Conservation (phyloP, 2,113 vertebrate genomes). For the Taurulus bubalis region DNA sequence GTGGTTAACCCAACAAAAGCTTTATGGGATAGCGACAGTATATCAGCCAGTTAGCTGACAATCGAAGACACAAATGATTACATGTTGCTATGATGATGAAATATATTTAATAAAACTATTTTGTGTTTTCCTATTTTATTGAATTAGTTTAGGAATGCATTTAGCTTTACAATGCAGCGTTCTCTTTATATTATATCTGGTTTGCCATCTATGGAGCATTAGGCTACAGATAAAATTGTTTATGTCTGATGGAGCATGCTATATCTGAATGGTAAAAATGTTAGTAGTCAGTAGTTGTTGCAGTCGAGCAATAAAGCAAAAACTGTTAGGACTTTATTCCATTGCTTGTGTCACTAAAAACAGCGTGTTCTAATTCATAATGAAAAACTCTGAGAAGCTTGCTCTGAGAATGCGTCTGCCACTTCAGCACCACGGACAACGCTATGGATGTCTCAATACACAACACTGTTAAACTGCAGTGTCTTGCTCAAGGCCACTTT, state of each 20-base stretch:
- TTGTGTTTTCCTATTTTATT: too few relatives aligned
- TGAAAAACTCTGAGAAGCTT: neutral
- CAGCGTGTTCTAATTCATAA: neutral
- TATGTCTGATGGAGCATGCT: neutral
- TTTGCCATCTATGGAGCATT: too few relatives aligned
- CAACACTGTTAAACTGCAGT: neutral
- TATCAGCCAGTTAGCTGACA: neutral
- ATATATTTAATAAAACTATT: too few relatives aligned
- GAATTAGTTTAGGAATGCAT: too few relatives aligned
- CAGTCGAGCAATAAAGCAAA: neutral
- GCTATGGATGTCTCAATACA: neutral
- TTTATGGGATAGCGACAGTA: neutral
- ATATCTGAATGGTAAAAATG: neutral
- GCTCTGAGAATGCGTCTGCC: too few relatives aligned
- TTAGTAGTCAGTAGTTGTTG: neutral
- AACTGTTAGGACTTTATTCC: neutral
- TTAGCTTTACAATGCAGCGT: too few relatives aligned
- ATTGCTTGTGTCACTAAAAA: neutral
- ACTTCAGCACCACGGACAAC: neutral
- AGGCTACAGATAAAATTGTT: neutral
- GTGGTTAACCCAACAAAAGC: conserved; percentile 8
- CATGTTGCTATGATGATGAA: too few relatives aligned
- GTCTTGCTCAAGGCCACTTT: neutral
- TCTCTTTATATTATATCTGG: too few relatives aligned
- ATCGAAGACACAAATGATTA: too few relatives aligned